A percentile compares a stretch with the other conserved stretches of the same genome.
Evolutionary conservation across 2,888 invertebrate genomes (phyloP).

Genomic region (Xanthia togata): DNA sequence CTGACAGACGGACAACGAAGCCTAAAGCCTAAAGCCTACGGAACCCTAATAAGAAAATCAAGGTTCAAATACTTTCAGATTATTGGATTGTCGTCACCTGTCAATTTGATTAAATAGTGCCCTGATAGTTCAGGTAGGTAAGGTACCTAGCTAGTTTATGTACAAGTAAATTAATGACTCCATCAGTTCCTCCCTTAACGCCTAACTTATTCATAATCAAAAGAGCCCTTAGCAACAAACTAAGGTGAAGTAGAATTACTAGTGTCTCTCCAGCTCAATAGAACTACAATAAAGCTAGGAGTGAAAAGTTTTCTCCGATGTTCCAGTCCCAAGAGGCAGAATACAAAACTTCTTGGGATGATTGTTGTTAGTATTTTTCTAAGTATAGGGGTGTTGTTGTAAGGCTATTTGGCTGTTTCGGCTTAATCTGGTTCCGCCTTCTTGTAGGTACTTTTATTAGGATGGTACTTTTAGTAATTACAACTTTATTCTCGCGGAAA

Average conservation of each 20-base stretch:
- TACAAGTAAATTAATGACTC: neutral
- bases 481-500: neutral
- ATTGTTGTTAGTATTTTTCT: slow-evolving; percentile 39
- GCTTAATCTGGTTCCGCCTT: slow-evolving; percentile 13
- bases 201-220: slow-evolving; percentile 11
- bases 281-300: neutral
- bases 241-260: slow-evolving; percentile 7
- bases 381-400: slow-evolving; percentile 24
- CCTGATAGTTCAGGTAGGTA: neutral
- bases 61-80: neutral
- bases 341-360: slow-evolving; percentile 32
- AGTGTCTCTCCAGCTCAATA: neutral
- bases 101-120: neutral
- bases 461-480: slow-evolving; percentile 8
- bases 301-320: slow-evolving; percentile 25
- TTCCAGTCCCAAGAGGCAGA: slow-evolving; percentile 14
- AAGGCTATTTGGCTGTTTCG: slow-evolving; percentile 1
- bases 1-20: too few relatives aligned
- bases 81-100: neutral
- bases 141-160: neutral
- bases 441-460: slow-evolving; percentile 4
- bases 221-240: slow-evolving; percentile 10
- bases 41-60: too few relatives aligned
- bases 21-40: too few relatives aligned
- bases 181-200: too few relatives aligned